phyloP scores from a whole-genome alignment of 2,797 vertebrate species.

The Onychomys torridus region DNA sequence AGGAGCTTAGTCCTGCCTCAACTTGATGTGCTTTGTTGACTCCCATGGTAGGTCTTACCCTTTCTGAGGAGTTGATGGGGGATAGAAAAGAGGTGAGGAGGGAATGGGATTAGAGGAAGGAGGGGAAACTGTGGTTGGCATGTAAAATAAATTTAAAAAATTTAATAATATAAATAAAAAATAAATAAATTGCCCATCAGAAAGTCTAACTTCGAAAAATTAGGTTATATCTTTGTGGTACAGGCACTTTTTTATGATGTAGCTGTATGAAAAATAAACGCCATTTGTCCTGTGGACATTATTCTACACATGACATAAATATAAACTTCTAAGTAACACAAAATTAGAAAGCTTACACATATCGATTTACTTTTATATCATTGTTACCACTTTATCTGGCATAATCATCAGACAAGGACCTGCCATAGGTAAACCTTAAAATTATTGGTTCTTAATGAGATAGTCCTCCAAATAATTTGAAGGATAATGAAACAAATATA shows the following conservation, averaged over 20 bases:
- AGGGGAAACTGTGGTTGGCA: too few relatives aligned
- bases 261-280: not conserved
- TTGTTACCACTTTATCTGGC: not conserved
- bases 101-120: too few relatives aligned
- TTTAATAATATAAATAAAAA: too few relatives aligned
- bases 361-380: not conserved
- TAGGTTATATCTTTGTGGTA: not conserved
- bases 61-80: too few relatives aligned
- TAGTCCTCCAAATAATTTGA: not conserved
- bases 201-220: not conserved
- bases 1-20: too few relatives aligned
- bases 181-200: not conserved
- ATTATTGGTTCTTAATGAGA: not conserved
- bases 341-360: not conserved
- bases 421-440: not conserved
- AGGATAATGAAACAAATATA: not conserved
- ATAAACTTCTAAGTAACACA: not conserved
- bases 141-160: too few relatives aligned
- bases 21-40: too few relatives aligned
- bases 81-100: too few relatives aligned
- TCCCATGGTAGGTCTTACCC: too few relatives aligned
- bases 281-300: not conserved
- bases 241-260: not conserved
- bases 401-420: not conserved
- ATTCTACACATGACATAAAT: not conserved